Evolutionary conservation across 2,113 vertebrate species (phyloP), one percentile per base, ranked within the genome.

Genomic region (Oncorhynchus tshawytscha): DNA sequence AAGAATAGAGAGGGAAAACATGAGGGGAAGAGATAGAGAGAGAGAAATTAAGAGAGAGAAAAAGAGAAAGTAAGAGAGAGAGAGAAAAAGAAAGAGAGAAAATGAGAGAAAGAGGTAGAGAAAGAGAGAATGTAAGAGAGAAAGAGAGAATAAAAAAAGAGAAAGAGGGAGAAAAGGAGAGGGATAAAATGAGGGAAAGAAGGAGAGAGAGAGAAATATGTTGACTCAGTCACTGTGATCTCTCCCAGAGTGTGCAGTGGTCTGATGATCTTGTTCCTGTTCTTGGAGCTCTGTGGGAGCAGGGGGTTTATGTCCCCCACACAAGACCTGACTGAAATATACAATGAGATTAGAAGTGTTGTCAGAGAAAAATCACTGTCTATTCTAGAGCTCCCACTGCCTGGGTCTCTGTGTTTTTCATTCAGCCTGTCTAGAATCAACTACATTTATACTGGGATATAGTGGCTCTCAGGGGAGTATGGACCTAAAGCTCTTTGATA

Each of bases 141-240:
- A 51, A 11, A 51, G 4, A 39, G 34, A 57, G 16, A 54, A 71
- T 18, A n/a, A 71, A 54, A 3, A 22, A 24, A 27, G 65, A 34
- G 31, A 29, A 45, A 69, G 22, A 51, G 45, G 27, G n/a, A 76
- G 51, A 54, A 25, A 20, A 68, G 39, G 57, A 59, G 18, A 45
- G 72, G 48, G 31, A 75, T n/a, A 71, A 25, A 73, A 8, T 54
- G 45, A 64, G 29, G 64, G 34, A 22, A 5, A 67, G 51, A 54
- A 18, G 51, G 20, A 25, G 27, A 22, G 22, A 22, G 22, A 34
- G 67, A 54, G 75, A 59, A 64, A 57, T 34, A 67, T 27, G 54
- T 70, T 4, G 29, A 25, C n/a, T 34, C n/a, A 11, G 39, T 59
- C 20, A 25, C 13, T 57, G 13, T 16, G 20, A 64, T 25, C 12